A percentile compares a stretch with the other conserved stretches of the same genome.
These are phyloP conservation scores for Neopelma chrysocephalum DNA, from an alignment of 2,797 vertebrate genomes.

Conservation along the genomic window DNA sequence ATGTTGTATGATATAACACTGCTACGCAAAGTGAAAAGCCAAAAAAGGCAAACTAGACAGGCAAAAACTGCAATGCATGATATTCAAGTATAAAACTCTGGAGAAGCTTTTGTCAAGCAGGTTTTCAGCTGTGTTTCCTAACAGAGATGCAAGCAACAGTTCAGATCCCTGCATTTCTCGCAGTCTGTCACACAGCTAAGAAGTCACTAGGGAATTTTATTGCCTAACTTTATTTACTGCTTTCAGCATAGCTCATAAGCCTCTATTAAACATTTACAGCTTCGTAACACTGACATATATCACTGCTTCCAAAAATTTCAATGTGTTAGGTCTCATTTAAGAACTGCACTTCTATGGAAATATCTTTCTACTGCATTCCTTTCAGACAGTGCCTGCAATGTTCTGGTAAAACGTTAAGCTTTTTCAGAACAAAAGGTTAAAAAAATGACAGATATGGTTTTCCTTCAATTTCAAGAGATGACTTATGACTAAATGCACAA, in stretches of 20 bases:
- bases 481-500: neutral
- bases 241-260: slow-evolving; percentile 4
- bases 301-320: neutral
- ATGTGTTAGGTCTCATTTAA: neutral
- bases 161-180: neutral
- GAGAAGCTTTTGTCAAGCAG: neutral
- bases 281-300: neutral
- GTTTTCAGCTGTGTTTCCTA: slow-evolving; percentile 18
- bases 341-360: neutral
- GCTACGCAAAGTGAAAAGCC: neutral
- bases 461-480: neutral
- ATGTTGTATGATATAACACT: neutral
- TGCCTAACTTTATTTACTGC: neutral
- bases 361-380: fast-evolving
- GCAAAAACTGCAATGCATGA: neutral
- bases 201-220: slow-evolving; percentile 4
- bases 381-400: neutral
- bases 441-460: neutral
- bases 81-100: neutral
- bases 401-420: neutral
- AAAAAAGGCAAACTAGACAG: neutral
- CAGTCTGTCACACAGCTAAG: slow-evolving; percentile 17
- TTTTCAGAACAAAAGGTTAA: neutral
- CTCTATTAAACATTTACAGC: neutral
- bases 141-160: neutral